Base-by-base conservation (phyloP, 23 tunicate genomes). In the Diplosoma virens region DNA sequence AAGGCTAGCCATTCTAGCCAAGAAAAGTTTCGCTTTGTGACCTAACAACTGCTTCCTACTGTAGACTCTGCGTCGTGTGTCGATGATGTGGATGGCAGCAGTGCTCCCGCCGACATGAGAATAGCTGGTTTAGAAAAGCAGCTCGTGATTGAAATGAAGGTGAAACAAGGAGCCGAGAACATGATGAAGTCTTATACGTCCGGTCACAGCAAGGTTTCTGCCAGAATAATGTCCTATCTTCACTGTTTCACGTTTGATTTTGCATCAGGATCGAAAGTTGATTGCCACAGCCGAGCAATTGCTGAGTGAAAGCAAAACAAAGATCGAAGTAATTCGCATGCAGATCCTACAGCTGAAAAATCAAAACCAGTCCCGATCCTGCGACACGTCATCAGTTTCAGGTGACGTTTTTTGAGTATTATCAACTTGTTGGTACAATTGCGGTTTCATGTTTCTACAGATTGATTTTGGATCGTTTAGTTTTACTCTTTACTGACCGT, bases 261-360 rank as follows among this genome's bases (percentile, higher is more conserved):
- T 59, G 35, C 7, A 17, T 17, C 86, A 92, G 97, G 96, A 84
- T 77, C 90, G 93, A 37, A 84, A 82, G 36, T 37, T 95, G 82
- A 79, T 95, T 2, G 87, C 96, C n/a, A 89, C 88, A 7, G 99
- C 99, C 0, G 95, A 81, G 61, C 93, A 89, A 77, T 89, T 95
- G 99, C 85, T 84, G 3, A 75, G 83, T 29, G 99, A 95, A 77
- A 89, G 96, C 71, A 84, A 73, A 66, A 75, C 79, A 17, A 95
- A 95, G 54, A 95, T 95, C 31, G 99, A 95, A 80, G 92, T 89
- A 16, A 95, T 95, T 18, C 84, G 95, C 47, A 89, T 95, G 96
- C 96, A 95, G 36, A 81, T 95, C 30, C 37, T 89, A 16, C 85
- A 79, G 59, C 71, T 86, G 37, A 75, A 75, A 66, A 80, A 80